phyloP scores from a whole-genome alignment of 2,797 vertebrate species.

The Eulemur rubriventer region DNA sequence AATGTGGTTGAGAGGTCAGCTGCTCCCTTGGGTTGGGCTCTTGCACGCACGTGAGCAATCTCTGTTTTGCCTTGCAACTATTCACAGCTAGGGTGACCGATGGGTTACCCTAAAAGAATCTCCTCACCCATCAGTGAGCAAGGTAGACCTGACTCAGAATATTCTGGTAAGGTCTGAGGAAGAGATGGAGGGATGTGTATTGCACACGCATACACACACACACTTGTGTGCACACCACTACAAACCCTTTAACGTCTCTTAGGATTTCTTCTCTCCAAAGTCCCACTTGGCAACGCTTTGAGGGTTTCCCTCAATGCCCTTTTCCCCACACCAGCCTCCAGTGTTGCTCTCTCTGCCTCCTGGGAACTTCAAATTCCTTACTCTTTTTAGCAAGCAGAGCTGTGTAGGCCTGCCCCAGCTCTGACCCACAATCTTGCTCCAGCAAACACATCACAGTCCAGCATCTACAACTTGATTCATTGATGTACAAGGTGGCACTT shows the following conservation, averaged over 20 bases:
- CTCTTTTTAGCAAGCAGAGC: background rate
- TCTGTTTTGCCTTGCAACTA: background rate
- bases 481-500: background rate
- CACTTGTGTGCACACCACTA: fast-evolving
- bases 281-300: background rate
- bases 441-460: background rate
- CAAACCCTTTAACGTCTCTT: background rate
- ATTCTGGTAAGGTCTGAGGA: background rate
- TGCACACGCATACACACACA: fast-evolving
- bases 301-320: background rate
- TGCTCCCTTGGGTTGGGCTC: background rate
- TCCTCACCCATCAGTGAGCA: background rate
- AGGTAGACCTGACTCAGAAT: background rate
- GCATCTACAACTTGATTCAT: background rate
- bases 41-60: fast-evolving
- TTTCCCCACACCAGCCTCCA: background rate
- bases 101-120: background rate
- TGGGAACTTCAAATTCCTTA: constrained; percentile 34
- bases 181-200: fast-evolving
- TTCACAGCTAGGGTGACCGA: background rate
- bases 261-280: background rate
- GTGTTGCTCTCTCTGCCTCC: background rate
- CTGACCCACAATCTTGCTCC: background rate
- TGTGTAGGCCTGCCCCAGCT: background rate
- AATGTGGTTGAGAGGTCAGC: background rate